Evolutionary conservation across 2,888 invertebrate species (phyloP).

Genomic region (Synergus itoensis): DNA sequence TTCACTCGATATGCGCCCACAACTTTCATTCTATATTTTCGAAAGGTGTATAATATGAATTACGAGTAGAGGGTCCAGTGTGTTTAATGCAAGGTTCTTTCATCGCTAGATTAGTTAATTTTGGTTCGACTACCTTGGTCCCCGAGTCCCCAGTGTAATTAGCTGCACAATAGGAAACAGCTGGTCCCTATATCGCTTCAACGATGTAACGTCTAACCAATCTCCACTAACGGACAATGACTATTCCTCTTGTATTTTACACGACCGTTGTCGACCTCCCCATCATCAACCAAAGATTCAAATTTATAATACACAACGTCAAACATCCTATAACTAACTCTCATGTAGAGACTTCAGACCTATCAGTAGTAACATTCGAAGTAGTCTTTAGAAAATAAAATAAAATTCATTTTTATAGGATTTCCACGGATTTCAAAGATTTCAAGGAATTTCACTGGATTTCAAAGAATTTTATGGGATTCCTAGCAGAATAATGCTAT

Average conservation of each 20-base stretch:
- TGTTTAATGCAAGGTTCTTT: constrained; percentile 67
- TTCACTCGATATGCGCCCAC: background rate
- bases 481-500: too few relatives aligned
- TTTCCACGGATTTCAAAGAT: too few relatives aligned
- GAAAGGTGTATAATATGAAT: background rate
- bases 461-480: too few relatives aligned
- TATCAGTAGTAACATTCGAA: too few relatives aligned
- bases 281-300: background rate
- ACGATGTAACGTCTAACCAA: constrained; percentile 67
- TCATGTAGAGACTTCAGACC: background rate
- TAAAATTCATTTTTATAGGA: too few relatives aligned
- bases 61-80: constrained; percentile 16
- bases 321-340: background rate
- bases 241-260: constrained; percentile 65
- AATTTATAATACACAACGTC: background rate
- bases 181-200: constrained; percentile 63
- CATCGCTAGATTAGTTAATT: constrained; percentile 73
- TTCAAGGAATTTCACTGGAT: too few relatives aligned
- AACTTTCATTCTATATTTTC: constrained; percentile 14
- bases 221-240: constrained; percentile 68
- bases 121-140: constrained; percentile 62
- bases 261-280: background rate
- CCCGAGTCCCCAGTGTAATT: constrained; percentile 73
- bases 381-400: too few relatives aligned
- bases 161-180: constrained; percentile 73